Conservation (phyloP, 2,797 vertebrate species). For the Hyperoplus immaculatus region DNA sequence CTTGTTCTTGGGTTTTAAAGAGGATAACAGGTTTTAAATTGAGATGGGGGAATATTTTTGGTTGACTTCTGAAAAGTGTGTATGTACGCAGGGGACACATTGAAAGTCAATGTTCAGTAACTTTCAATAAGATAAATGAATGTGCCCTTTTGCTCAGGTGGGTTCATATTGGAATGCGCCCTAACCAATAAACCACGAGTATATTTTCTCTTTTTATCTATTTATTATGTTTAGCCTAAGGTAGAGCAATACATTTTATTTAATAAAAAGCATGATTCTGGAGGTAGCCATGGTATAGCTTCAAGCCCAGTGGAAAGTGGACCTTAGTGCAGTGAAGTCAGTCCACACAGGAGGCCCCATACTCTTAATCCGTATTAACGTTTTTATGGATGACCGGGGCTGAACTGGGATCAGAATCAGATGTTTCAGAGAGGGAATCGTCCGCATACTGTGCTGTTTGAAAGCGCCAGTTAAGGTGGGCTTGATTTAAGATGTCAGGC, state of each 20-base stretch:
- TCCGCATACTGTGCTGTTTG: slow-evolving; percentile 40
- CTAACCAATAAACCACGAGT: neutral
- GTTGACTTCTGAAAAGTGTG: neutral
- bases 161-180: neutral
- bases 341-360: slow-evolving; percentile 64
- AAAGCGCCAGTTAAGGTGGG: slow-evolving; percentile 52
- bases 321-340: slow-evolving; percentile 38
- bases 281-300: neutral
- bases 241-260: neutral
- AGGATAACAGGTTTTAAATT: slow-evolving; percentile 16
- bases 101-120: neutral
- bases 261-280: neutral
- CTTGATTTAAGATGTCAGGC: slow-evolving; percentile 65
- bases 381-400: slow-evolving; percentile 64
- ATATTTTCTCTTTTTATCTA: neutral
- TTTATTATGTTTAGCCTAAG: neutral
- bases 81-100: neutral
- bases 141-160: neutral
- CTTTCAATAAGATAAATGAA: neutral
- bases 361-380: slow-evolving; percentile 75
- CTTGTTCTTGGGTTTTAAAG: slow-evolving; percentile 34
- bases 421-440: slow-evolving; percentile 55
- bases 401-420: slow-evolving; percentile 63
- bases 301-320: slow-evolving; percentile 21
- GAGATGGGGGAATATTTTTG: slow-evolving; percentile 18